A percentile compares a stretch with the other conserved stretches of the same genome.
These are phyloP conservation scores for Rhea americana DNA, from an alignment of 2,113 vertebrate genomes.

Conservation along the genomic window DNA sequence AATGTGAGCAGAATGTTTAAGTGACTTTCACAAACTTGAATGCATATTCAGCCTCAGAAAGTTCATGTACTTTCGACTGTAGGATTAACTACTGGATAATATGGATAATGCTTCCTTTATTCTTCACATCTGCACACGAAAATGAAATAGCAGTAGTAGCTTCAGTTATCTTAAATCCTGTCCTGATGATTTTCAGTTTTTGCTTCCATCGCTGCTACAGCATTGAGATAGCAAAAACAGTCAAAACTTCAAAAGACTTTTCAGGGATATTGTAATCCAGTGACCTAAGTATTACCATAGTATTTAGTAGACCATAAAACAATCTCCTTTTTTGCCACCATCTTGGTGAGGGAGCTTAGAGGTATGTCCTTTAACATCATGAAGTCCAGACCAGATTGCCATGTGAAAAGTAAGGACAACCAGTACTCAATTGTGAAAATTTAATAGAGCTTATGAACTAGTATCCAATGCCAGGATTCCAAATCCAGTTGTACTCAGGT, in stretches of 20 bases:
- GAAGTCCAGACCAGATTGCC: neutral
- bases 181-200: neutral
- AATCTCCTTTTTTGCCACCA: neutral
- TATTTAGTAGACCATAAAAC: neutral
- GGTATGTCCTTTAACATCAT: neutral
- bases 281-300: neutral
- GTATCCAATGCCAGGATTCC: neutral
- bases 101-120: neutral
- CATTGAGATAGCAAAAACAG: neutral
- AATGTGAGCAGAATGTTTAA: neutral
- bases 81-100: neutral
- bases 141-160: neutral
- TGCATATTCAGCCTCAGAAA: neutral
- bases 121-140: neutral
- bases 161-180: neutral
- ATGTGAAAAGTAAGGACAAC: neutral
- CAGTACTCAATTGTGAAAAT: neutral
- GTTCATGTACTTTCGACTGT: neutral
- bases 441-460: neutral
- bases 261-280: neutral
- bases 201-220: neutral
- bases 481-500: neutral
- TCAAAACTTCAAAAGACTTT: neutral
- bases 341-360: neutral
- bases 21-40: neutral